These are phyloP conservation scores for Bombus waltoni DNA, from an alignment of 1,140 invertebrate genomes.

Conservation along the genomic window DNA sequence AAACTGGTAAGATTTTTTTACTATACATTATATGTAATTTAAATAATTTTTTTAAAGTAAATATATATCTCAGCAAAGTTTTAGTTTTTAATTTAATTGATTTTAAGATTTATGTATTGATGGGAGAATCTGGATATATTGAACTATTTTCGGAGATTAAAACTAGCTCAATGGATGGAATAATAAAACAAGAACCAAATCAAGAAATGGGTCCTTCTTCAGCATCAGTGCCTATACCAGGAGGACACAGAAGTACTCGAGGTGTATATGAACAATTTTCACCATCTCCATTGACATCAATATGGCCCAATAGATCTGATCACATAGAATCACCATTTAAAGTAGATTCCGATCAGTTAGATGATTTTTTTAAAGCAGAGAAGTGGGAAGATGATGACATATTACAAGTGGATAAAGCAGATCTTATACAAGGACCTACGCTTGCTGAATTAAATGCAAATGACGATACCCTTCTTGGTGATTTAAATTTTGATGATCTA, in stretches of 20 bases:
- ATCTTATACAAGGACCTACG: constrained; percentile 92
- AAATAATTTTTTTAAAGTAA: not conserved
- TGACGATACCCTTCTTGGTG: constrained; percentile 90
- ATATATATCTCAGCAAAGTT: not conserved
- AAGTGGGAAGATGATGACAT: constrained; percentile 91
- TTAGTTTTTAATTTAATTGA: not conserved
- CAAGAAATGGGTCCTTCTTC: constrained; percentile 75
- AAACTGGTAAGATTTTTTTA: constrained; percentile 11
- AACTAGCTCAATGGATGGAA: constrained; percentile 71
- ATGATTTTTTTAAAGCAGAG: constrained; percentile 85
- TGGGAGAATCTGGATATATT: constrained; percentile 48
- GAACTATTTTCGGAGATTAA: constrained; percentile 43
- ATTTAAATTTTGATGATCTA: constrained; percentile 93
- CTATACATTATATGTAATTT: not conserved
- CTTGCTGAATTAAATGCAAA: constrained; percentile 94
- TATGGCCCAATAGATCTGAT: constrained; percentile 74
- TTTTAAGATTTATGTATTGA: constrained; percentile 21
- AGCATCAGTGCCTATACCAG: constrained; percentile 80
- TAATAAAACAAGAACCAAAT: constrained; percentile 75
- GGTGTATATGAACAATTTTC: constrained; percentile 80
- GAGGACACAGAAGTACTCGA: constrained; percentile 74
- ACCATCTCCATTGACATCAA: constrained; percentile 76
- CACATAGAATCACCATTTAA: constrained; percentile 74
- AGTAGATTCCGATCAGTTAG: constrained; percentile 74
- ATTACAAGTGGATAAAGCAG: constrained; percentile 94